Percentiles rank a stretch among this genome's conserved stretches.
These are phyloP conservation scores for Meles meles DNA, from an alignment of 2,113 vertebrate species.

Conservation along the genomic window DNA sequence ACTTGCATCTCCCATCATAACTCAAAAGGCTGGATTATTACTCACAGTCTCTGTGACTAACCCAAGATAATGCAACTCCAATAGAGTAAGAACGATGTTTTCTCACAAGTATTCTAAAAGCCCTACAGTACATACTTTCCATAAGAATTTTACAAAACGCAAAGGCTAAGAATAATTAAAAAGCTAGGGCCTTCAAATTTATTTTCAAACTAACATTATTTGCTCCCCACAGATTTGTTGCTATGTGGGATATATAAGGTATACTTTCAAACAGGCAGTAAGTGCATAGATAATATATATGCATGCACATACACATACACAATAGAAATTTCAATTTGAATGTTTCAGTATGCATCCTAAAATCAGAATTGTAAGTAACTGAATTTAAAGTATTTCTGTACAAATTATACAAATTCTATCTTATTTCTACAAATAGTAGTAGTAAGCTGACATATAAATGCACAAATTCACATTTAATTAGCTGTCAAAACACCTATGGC, in stretches of 20 bases:
- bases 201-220: not conserved
- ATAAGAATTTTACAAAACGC: not conserved
- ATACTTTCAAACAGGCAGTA: not conserved
- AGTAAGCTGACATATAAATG: not conserved
- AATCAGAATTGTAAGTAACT: not conserved
- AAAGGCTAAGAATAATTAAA: not conserved
- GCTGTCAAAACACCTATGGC: slow-evolving; percentile 18
- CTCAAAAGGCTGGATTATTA: not conserved
- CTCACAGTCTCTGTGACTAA: not conserved
- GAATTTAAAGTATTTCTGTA: not conserved
- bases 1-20: not conserved
- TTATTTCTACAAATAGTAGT: not conserved
- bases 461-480: slow-evolving; percentile 26
- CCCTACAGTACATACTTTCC: not conserved
- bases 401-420: not conserved
- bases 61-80: not conserved
- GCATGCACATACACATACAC: not conserved
- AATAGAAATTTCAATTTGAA: not conserved
- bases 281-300: not conserved
- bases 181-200: not conserved
- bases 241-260: not conserved
- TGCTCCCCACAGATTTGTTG: not conserved
- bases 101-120: not conserved
- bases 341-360: not conserved
- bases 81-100: not conserved